A percentile compares a stretch with the other conserved stretches of the same genome.
Conservation (phyloP, 2,888 invertebrate species). For the Clivina fossor region DNA sequence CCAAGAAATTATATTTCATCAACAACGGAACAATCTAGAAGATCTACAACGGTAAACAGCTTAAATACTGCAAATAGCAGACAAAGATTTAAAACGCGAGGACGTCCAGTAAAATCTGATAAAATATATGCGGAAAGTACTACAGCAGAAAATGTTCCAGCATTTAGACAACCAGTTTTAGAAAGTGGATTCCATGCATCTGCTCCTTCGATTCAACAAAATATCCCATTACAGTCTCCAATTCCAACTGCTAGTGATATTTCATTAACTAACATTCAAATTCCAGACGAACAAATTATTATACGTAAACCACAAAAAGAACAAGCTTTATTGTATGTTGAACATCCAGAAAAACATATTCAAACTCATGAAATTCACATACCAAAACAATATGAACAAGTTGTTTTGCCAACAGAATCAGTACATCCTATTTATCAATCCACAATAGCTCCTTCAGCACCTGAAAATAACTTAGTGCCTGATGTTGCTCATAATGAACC, state of each 20-base stretch:
- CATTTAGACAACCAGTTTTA: constrained; percentile 35
- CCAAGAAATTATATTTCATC: constrained; percentile 28
- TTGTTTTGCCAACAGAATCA: constrained; percentile 21
- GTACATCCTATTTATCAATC: constrained; percentile 5
- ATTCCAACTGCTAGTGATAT: constrained; percentile 1
- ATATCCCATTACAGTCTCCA: not conserved
- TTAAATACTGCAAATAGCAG: constrained; percentile 35
- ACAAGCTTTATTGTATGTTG: constrained; percentile 22
- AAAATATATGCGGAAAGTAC: constrained; percentile 34
- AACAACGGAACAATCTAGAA: constrained; percentile 35
- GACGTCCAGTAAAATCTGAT: constrained; percentile 42
- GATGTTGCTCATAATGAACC: constrained; percentile 18
- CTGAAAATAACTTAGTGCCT: constrained; percentile 23
- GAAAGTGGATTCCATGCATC: constrained; percentile 39
- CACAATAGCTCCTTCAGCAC: constrained; percentile 11
- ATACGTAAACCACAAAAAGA: constrained; percentile 16
- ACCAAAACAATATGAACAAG: constrained; percentile 13
- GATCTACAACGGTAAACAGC: constrained; percentile 13
- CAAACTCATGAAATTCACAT: constrained; percentile 13
- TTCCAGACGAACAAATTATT: not conserved
- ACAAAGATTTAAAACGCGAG: constrained; percentile 48
- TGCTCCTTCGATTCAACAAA: constrained; percentile 12
- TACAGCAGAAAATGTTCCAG: constrained; percentile 41
- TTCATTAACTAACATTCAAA: not conserved
- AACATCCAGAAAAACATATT: no score